Evolutionary conservation across 2,888 invertebrate species (phyloP).

Genomic region (Incurvaria masculella): DNA sequence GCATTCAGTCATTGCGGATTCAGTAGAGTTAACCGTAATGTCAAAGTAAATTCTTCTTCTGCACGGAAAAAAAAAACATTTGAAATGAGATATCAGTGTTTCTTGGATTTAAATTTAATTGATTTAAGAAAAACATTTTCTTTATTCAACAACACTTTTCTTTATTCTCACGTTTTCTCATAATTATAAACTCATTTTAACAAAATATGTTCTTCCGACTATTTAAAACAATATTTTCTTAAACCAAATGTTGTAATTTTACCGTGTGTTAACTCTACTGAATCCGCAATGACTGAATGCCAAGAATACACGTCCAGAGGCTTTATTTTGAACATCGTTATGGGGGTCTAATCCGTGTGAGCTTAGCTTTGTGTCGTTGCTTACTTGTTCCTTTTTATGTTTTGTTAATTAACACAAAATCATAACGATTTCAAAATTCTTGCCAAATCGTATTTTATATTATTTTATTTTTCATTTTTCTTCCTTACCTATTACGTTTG

Average conservation of each 20-base stretch:
- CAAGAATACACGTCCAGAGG: no score
- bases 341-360: slow-evolving; percentile 16
- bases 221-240: no score
- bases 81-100: no score
- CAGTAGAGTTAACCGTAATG: no score
- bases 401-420: slow-evolving; percentile 7
- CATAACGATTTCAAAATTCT: slow-evolving; percentile 16
- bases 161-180: no score
- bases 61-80: no score
- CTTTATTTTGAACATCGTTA: slow-evolving; percentile 18
- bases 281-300: slow-evolving; percentile 25
- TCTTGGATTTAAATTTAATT: no score
- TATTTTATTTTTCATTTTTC: slow-evolving; percentile 28
- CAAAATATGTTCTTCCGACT: slow-evolving; percentile 11
- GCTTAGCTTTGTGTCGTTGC: slow-evolving; percentile 17
- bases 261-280: no score
- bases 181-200: slow-evolving; percentile 17
- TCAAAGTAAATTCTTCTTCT: no score
- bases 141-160: slow-evolving; percentile 16
- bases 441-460: neutral
- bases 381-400: slow-evolving; percentile 7
- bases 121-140: no score
- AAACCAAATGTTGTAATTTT: slow-evolving; percentile 19
- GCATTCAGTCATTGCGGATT: no score
- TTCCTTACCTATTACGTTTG: no score